A percentile compares a stretch with the other conserved stretches of the same genome.
Conservation (phyloP, 2,113 vertebrate genomes). For the Odontesthes bonariensis region DNA sequence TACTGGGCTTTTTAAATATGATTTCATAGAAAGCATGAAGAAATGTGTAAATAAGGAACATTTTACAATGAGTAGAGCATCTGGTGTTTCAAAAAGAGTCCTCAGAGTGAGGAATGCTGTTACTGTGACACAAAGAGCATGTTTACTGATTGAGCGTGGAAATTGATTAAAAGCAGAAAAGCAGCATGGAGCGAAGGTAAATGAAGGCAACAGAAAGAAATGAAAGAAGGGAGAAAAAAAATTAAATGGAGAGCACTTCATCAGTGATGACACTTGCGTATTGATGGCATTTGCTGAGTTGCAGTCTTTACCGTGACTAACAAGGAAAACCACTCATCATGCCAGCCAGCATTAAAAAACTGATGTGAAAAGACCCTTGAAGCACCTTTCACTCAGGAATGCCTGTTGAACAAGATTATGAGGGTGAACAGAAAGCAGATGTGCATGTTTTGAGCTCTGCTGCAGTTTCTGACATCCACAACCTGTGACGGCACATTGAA, state of each 20-base stretch:
- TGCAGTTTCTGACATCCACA: conserved; percentile 41
- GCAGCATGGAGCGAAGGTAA: conserved; percentile 46
- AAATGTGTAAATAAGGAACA: conserved; percentile 33
- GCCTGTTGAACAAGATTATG: conserved; percentile 57
- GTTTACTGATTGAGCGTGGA: conserved; percentile 77
- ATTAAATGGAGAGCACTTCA: conserved; percentile 56
- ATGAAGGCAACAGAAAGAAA: conserved; percentile 20
- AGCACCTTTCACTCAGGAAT: conserved; percentile 66
- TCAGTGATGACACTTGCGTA: conserved; percentile 60
- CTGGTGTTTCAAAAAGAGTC: conserved; percentile 67
- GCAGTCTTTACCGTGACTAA: conserved; percentile 67
- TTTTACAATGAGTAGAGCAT: conserved; percentile 26
- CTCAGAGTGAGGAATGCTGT: conserved; percentile 65
- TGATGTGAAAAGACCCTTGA: conserved; percentile 56
- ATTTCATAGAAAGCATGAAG: conserved; percentile 13
- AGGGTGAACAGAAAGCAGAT: conserved; percentile 76
- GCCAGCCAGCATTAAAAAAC: conserved; percentile 55
- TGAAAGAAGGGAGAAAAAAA: conserved; percentile 23
- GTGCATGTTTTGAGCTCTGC: conserved; percentile 36
- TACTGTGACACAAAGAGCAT: conserved; percentile 71
- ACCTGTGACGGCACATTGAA: conserved; percentile 15
- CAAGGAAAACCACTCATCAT: conserved; percentile 68
- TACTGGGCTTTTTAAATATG: background rate
- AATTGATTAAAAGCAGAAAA: conserved; percentile 77
- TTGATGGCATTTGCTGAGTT: conserved; percentile 51